Percentiles rank a stretch among this genome's conserved stretches.
These are phyloP conservation scores for Helicoverpa assulta DNA, from an alignment of 2,888 invertebrate species.

Conservation along the genomic window DNA sequence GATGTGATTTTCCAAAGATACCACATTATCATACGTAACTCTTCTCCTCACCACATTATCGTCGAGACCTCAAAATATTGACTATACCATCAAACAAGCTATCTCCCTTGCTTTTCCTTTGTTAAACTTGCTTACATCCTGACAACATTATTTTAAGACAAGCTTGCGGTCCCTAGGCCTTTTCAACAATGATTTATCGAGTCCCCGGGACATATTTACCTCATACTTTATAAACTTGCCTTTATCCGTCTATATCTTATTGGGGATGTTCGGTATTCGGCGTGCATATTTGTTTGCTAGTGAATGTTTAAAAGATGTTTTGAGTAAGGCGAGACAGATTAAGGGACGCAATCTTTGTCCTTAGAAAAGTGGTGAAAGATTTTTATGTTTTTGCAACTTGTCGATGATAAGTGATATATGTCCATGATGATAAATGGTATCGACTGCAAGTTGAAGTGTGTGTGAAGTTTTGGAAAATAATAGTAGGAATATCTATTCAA, in stretches of 20 bases:
- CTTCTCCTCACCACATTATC: slow-evolving; percentile 3
- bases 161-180: slow-evolving; percentile 74
- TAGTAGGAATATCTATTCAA: too few relatives aligned
- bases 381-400: background rate
- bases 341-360: slow-evolving; percentile 20
- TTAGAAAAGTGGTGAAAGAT: slow-evolving; percentile 1
- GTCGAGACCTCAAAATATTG: slow-evolving; percentile 32
- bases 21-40: background rate
- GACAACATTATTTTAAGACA: slow-evolving; percentile 81
- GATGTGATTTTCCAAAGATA: background rate
- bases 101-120: slow-evolving; percentile 66
- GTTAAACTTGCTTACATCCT: slow-evolving; percentile 77
- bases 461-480: too few relatives aligned
- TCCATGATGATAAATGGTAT: too few relatives aligned
- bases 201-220: slow-evolving; percentile 77
- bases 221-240: slow-evolving; percentile 62
- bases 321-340: slow-evolving; percentile 17
- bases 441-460: too few relatives aligned
- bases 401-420: too few relatives aligned
- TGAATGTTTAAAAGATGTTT: slow-evolving; percentile 22
- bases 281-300: slow-evolving; percentile 50
- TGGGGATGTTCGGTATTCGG: slow-evolving; percentile 31
- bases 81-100: slow-evolving; percentile 30
- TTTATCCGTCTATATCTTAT: slow-evolving; percentile 48
- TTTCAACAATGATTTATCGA: slow-evolving; percentile 84